Evolutionary conservation across 2,113 vertebrate genomes (phyloP), one percentile per base, ranked within the genome.

Genomic region (Rhea pennata): DNA sequence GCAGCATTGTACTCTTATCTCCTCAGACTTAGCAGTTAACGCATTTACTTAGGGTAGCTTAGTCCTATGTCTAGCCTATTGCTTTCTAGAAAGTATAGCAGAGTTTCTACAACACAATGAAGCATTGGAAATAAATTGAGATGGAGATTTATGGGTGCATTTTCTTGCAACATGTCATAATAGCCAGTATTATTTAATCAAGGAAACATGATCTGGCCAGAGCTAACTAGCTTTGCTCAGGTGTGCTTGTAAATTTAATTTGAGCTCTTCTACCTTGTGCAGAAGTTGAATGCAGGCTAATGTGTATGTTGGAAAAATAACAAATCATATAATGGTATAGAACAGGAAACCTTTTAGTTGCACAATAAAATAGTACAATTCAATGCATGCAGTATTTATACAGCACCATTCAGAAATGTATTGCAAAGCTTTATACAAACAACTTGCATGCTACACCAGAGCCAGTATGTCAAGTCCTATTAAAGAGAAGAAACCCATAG

Each of bases 221-320:
- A 77, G 44, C 83, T 84, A 67, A 87, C 83, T 56, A 76, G 77
- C 87, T 95, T 93, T 92, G 81, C 85, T 92, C 36, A n/a, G 85
- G 90, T 93, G 59, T 54, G 69, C 85, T 69, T 90, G 66, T 91
- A 87, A 96, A 97, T 84, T 94, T 87, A 94, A 84, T 94, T 65
- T 59, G 51, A 70, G 50, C 73, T 83, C 53, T 78, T 93, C 61
- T 73, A 74, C 84, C 59, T 95, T 36, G 11, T 91, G 72, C 87
- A 92, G 70, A 72, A 88, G 51, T 80, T 87, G 90, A 95, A 85
- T 48, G n/a, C 14, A 61, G 36, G 65, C 69, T 93, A 76, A 91
- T 62, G 59, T 92, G 69, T 59, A 39, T 46, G 44, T 61, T 96
- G 66, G 84, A 96, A 97, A 96, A 96, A 91, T 33, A 93, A 92